phyloP scores from a whole-genome alignment of 2,888 invertebrate genomes.

The Augiades crinisus region DNA sequence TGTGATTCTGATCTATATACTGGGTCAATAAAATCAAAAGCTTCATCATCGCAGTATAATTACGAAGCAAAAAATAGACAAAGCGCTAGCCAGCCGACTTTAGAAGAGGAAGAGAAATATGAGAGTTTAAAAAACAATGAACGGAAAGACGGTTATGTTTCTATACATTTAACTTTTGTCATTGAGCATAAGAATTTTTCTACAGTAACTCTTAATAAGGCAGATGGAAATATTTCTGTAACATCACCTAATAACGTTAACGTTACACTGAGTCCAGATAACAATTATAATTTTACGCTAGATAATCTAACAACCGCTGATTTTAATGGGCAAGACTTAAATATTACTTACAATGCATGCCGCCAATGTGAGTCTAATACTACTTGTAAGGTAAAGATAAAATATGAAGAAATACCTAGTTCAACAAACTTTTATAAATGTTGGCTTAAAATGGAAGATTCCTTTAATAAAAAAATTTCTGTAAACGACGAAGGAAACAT shows the following conservation, averaged over 20 bases:
- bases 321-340: conserved; percentile 57
- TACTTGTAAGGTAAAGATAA: conserved; percentile 53
- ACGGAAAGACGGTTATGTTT: conserved; percentile 59
- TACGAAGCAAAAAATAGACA: conserved; percentile 30
- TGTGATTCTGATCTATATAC: conserved; percentile 44
- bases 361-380: conserved; percentile 53
- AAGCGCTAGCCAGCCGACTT: conserved; percentile 38
- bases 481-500: conserved; percentile 64
- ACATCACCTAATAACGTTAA: conserved; percentile 59
- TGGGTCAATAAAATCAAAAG: conserved; percentile 42
- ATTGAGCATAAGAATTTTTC: conserved; percentile 78
- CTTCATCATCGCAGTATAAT: conserved; percentile 49
- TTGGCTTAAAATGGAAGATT: conserved; percentile 68
- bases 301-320: conserved; percentile 53
- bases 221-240: conserved; percentile 49
- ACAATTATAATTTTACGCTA: conserved; percentile 54
- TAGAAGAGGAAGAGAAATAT: conserved; percentile 41
- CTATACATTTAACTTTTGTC: conserved; percentile 53
- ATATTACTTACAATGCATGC: conserved; percentile 57
- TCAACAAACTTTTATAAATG: conserved; percentile 42
- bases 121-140: conserved; percentile 37
- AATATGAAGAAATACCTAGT: conserved; percentile 39
- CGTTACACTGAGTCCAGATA: conserved; percentile 47
- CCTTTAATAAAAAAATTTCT: conserved; percentile 52
- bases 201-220: conserved; percentile 69